A percentile compares a stretch with the other conserved stretches of the same genome.
Evolutionary conservation across 2,888 invertebrate species (phyloP).

Genomic region (Cancer borealis): DNA sequence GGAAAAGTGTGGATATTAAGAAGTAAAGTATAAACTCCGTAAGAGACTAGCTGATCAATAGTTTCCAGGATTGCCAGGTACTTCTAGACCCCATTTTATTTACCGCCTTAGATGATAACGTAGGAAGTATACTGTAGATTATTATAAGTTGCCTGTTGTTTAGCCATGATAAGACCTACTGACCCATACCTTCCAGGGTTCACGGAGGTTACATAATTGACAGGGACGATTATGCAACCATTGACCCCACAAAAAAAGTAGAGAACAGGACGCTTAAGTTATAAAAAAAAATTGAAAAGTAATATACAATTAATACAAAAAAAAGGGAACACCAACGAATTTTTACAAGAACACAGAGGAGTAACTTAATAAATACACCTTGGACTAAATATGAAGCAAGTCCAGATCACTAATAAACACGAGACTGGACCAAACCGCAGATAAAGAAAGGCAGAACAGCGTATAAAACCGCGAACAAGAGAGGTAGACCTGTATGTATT

Average conservation of each 20-base stretch:
- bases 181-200: neutral
- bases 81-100: neutral
- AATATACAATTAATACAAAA: no score
- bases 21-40: neutral
- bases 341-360: neutral
- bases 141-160: neutral
- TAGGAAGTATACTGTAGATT: neutral
- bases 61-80: neutral
- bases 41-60: neutral
- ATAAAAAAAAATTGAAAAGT: no score
- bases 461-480: neutral
- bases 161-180: neutral
- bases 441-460: neutral
- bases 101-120: neutral
- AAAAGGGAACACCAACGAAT: no score
- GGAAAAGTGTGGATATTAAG: neutral
- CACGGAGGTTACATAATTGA: no score
- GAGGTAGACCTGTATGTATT: neutral
- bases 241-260: no score
- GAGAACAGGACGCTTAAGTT: no score
- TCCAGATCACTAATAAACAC: neutral
- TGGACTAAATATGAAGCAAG: no score
- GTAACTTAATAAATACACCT: neutral
- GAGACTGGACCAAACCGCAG: neutral
- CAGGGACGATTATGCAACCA: no score